Evolutionary conservation across 2,113 vertebrate species (phyloP).

Genomic region (Strix aluco): DNA sequence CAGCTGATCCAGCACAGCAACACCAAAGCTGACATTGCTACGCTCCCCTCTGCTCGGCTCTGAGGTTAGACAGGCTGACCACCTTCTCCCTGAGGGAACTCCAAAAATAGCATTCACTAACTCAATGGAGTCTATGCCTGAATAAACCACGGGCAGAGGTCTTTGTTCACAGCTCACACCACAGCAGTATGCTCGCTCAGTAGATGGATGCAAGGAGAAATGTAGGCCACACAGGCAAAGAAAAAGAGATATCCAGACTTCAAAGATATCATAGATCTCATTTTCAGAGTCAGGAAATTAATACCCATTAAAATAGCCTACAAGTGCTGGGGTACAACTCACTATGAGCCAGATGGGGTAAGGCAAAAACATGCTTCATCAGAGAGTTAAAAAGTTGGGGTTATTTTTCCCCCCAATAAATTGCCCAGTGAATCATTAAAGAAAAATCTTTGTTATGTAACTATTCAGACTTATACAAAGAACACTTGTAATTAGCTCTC

Average conservation of each 20-base stretch:
- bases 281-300: background rate
- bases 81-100: background rate
- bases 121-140: background rate
- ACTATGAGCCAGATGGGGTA: background rate
- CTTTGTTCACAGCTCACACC: background rate
- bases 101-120: background rate
- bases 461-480: slow-evolving; percentile 11
- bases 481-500: slow-evolving; percentile 19
- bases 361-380: background rate
- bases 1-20: background rate
- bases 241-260: background rate
- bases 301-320: background rate
- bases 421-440: background rate
- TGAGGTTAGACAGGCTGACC: background rate
- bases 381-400: background rate
- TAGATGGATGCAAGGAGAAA: background rate
- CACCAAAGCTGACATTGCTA: background rate
- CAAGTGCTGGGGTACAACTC: background rate
- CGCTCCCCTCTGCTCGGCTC: background rate
- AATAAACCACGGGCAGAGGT: background rate
- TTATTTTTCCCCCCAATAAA: background rate
- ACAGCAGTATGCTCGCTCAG: fast-evolving
- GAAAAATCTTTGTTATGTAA: slow-evolving; percentile 45
- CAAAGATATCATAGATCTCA: background rate
- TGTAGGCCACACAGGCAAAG: background rate